These are phyloP conservation scores for Patagioenas fasciata DNA, from an alignment of 2,113 vertebrate species.

Conservation along the genomic window DNA sequence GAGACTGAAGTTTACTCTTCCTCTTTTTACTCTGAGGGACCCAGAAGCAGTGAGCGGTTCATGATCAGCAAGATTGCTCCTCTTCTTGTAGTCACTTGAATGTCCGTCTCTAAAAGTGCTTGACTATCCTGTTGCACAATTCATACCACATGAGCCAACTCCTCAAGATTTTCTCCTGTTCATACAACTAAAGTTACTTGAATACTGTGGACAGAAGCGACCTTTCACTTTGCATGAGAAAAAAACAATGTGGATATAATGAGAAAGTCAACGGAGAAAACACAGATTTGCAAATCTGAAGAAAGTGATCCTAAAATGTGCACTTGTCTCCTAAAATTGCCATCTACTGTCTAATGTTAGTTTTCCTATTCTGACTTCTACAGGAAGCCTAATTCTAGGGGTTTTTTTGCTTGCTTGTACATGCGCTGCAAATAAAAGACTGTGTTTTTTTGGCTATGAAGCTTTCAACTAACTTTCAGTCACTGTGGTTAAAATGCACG, in stretches of 20 bases:
- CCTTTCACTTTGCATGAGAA: not conserved
- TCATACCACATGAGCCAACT: not conserved
- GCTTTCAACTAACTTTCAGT: not conserved
- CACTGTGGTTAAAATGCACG: not conserved
- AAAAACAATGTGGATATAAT: not conserved
- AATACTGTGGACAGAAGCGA: not conserved
- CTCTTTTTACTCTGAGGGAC: not conserved
- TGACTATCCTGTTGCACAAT: not conserved
- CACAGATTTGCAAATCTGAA: not conserved
- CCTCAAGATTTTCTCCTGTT: not conserved
- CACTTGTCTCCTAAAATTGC: not conserved
- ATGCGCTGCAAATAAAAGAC: not conserved
- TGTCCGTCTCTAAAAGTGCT: not conserved
- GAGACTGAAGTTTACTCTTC: not conserved
- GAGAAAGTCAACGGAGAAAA: not conserved
- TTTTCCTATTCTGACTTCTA: conserved; percentile 40
- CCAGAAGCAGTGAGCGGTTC: not conserved
- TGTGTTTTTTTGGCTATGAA: not conserved
- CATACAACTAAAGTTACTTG: not conserved
- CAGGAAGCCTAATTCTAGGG: conserved; percentile 28
- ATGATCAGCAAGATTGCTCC: not conserved
- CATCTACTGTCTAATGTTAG: not conserved
- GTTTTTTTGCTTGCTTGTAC: not conserved
- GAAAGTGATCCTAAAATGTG: not conserved
- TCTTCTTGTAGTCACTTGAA: not conserved